Conservation (phyloP, 2,888 invertebrate genomes). For the Tiliacea citrago region DNA sequence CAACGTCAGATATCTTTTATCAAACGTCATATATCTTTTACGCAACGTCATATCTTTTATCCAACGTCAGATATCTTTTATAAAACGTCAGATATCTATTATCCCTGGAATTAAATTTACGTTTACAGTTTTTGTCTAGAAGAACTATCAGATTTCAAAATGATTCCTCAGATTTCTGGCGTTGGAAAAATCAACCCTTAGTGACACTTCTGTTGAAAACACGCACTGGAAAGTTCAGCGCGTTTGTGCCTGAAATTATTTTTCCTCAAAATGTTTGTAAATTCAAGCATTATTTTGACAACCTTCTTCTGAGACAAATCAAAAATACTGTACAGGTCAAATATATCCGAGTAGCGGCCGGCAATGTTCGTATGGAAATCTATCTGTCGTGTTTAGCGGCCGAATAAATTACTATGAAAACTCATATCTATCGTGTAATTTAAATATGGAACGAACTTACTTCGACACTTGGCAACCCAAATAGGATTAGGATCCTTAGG, state of each 20-base stretch:
- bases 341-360: not conserved
- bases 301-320: not conserved
- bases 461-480: no score
- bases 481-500: no score
- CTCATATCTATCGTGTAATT: no score
- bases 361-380: not conserved
- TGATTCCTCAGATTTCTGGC: not conserved
- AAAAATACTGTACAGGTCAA: not conserved
- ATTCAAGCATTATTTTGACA: not conserved
- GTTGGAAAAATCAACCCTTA: not conserved
- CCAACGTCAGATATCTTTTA: no score
- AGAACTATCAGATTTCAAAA: not conserved
- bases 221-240: not conserved
- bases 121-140: not conserved
- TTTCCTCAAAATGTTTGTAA: not conserved
- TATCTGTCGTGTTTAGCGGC: not conserved
- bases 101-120: not conserved
- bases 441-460: no score
- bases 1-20: not conserved
- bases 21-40: no score
- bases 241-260: not conserved
- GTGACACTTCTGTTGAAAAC: not conserved
- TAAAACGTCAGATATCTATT: not conserved
- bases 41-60: no score
- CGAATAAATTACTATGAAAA: no score